phyloP scores from a whole-genome alignment of 2,888 invertebrate species.

The Cryptops parisi region DNA sequence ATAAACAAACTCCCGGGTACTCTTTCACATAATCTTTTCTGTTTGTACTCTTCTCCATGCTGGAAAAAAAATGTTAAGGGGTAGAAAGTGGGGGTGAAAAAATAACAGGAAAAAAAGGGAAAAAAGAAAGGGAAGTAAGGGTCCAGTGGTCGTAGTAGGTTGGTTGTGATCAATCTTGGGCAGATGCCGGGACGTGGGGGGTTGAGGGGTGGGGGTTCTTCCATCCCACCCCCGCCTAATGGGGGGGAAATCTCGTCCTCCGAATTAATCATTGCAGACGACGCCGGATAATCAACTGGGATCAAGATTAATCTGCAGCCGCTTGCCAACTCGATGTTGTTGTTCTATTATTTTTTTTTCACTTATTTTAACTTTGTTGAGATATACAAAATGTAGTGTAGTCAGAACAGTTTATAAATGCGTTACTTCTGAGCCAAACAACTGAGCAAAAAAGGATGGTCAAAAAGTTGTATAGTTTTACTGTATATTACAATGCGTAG shows the following conservation, averaged over 20 bases:
- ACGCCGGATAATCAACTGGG: constrained; percentile 14
- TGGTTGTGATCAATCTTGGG: background rate
- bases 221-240: background rate
- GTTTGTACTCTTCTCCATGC: no score
- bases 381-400: background rate
- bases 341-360: constrained; percentile 1
- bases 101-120: background rate
- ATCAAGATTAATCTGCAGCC: constrained; percentile 10
- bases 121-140: background rate
- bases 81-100: background rate
- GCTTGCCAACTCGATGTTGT: constrained; percentile 3
- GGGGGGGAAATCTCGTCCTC: constrained; percentile 14
- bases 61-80: background rate
- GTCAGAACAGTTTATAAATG: constrained; percentile 6
- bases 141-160: background rate
- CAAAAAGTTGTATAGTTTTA: no score
- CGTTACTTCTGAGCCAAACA: constrained; percentile 6
- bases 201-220: background rate
- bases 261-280: constrained; percentile 13
- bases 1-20: no score
- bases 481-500: no score
- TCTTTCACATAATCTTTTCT: no score
- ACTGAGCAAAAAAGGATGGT: no score
- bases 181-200: background rate
- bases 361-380: background rate